A percentile compares a stretch with the other conserved stretches of the same genome.
Evolutionary conservation across 2,888 invertebrate species (phyloP).

Genomic region (Drosophila suboccidentalis): DNA sequence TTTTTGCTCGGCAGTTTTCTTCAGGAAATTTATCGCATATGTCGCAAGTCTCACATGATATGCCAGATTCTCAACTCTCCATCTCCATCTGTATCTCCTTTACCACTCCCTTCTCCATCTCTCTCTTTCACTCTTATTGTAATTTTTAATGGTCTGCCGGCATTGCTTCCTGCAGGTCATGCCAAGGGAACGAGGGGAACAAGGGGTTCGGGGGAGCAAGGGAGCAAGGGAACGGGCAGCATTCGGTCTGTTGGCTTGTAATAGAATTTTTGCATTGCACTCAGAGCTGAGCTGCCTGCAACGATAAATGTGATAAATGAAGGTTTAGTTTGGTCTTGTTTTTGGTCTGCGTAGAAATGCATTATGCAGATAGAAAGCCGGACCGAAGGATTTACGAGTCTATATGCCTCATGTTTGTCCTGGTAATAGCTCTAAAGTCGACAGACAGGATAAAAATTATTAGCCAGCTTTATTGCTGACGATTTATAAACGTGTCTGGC

Average conservation of each 20-base stretch:
- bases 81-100: slow-evolving; percentile 12
- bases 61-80: slow-evolving; percentile 59
- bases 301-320: slow-evolving; percentile 79
- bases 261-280: slow-evolving; percentile 78
- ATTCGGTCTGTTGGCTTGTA: slow-evolving; percentile 57
- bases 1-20: slow-evolving; percentile 63
- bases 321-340: slow-evolving; percentile 60
- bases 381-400: slow-evolving; percentile 62
- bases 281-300: slow-evolving; percentile 61
- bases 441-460: slow-evolving; percentile 57
- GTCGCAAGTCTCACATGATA: slow-evolving; percentile 80
- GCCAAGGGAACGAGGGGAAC: not conserved
- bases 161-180: slow-evolving; percentile 62
- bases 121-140: slow-evolving; percentile 53
- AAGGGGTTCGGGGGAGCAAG: not conserved
- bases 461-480: slow-evolving; percentile 22
- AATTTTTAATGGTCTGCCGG: slow-evolving; percentile 78
- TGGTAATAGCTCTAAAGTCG: slow-evolving; percentile 70
- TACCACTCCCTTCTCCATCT: not conserved
- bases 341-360: slow-evolving; percentile 69
- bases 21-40: slow-evolving; percentile 76
- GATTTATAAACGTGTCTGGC: slow-evolving; percentile 22
- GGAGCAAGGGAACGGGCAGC: not conserved
- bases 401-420: slow-evolving; percentile 66
- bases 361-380: slow-evolving; percentile 77